phyloP scores from a whole-genome alignment of 2,113 vertebrate genomes.

The Podilymbus podiceps region DNA sequence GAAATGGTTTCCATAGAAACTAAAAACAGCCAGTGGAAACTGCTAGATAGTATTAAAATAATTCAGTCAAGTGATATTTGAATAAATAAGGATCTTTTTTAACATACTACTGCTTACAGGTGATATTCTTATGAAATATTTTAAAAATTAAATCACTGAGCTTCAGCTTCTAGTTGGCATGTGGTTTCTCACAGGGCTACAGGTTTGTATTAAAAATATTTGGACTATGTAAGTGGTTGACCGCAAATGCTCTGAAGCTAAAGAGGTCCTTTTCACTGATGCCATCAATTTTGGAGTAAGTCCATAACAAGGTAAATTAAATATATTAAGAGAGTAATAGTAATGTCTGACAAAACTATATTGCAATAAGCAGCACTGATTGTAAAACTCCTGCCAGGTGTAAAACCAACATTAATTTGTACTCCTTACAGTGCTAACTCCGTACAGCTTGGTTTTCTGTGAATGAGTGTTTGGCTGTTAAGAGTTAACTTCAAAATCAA shows the following conservation, averaged over 20 bases:
- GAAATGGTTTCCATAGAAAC: conserved; percentile 7
- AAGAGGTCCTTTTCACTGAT: not conserved
- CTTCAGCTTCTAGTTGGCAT: not conserved
- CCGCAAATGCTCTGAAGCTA: not conserved
- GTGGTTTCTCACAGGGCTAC: not conserved
- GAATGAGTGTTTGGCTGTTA: not conserved
- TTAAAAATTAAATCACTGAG: not conserved
- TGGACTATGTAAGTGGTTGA: not conserved
- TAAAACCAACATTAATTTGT: not conserved
- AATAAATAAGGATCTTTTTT: not conserved
- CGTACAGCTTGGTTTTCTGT: not conserved
- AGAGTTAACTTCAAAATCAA: not conserved
- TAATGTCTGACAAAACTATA: not conserved
- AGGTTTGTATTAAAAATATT: not conserved
- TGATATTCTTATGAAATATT: not conserved
- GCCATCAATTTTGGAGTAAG: not conserved
- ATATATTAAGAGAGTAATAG: not conserved
- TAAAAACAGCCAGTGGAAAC: not conserved
- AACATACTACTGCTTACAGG: not conserved
- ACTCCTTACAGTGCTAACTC: not conserved
- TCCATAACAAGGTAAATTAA: not conserved
- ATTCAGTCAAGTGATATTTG: not conserved
- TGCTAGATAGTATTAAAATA: not conserved
- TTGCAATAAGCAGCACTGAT: not conserved
- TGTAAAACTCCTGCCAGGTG: not conserved